Evolutionary conservation across 2,888 invertebrate genomes (phyloP).

Genomic region (Carcina quercana): DNA sequence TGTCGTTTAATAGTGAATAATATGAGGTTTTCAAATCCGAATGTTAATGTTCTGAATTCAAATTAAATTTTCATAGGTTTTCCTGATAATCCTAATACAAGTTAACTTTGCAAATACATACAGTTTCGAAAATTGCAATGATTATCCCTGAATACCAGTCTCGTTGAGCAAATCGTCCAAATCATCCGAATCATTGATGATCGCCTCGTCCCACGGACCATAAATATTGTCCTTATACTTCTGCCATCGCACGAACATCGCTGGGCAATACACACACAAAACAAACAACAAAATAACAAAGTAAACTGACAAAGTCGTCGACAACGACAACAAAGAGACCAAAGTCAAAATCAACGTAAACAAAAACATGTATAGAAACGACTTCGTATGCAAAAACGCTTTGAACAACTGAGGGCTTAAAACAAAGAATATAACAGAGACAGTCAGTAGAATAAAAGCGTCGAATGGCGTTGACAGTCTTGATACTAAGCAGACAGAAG

Average conservation of each 20-base stretch:
- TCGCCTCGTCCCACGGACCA: conserved; percentile 98
- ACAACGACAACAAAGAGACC: conserved; percentile 70
- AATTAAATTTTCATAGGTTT: no score
- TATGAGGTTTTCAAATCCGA: no score
- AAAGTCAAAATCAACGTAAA: conserved; percentile 67
- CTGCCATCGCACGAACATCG: conserved; percentile 84
- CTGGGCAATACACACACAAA: conserved; percentile 82
- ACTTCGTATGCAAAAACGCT: conserved; percentile 72
- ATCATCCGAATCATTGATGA: conserved; percentile 78
- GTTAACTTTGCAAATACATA: no score
- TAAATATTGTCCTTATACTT: conserved; percentile 92
- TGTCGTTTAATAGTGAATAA: no score
- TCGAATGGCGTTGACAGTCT: conserved; percentile 89
- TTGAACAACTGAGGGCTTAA: conserved; percentile 87
- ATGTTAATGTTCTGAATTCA: no score
- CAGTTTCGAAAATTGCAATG: no score
- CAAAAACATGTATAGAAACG: conserved; percentile 68
- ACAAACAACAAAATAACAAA: conserved; percentile 77
- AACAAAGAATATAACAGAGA: conserved; percentile 92
- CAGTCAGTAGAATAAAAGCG: conserved; percentile 92
- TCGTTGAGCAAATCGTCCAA: conserved; percentile 41
- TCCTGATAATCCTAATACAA: no score
- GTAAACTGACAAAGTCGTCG: conserved; percentile 72
- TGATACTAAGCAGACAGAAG: conserved; percentile 95
- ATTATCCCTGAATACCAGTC: no score